Percentiles rank a stretch among this genome's conserved stretches.
Evolutionary conservation across 2,113 vertebrate species (phyloP).

Genomic region (Eudyptes chrysolophus): DNA sequence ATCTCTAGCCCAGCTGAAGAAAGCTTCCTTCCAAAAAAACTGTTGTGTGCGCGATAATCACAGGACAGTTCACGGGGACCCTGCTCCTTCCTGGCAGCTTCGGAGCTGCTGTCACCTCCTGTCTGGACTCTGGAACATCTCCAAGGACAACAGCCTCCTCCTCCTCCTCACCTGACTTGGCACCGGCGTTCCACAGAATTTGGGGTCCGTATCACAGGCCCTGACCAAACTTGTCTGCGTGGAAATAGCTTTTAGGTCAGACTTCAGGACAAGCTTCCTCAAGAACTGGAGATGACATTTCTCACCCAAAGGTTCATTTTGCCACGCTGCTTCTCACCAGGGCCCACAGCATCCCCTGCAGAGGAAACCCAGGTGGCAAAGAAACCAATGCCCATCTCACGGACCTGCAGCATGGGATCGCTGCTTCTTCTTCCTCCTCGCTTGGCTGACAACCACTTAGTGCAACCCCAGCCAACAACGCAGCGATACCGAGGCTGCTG

Average conservation of each 20-base stretch:
- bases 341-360: neutral
- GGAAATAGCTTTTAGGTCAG: neutral
- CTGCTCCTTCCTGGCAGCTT: neutral
- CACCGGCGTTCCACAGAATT: neutral
- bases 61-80: neutral
- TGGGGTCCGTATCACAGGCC: fast-evolving
- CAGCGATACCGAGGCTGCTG: neutral
- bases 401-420: neutral
- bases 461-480: neutral
- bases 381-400: fast-evolving
- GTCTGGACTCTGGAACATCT: neutral
- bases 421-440: neutral
- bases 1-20: neutral
- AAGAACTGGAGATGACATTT: neutral
- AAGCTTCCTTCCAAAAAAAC: neutral
- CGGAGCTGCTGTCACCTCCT: neutral
- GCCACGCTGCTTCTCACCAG: neutral
- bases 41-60: neutral
- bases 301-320: neutral
- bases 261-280: neutral
- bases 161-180: neutral
- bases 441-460: neutral
- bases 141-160: neutral
- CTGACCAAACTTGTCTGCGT: neutral
- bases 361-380: neutral